A percentile compares a stretch with the other conserved stretches of the same genome.
Conservation (phyloP, 30 jellyfish, hydroid and myxozoan species). For the Aurelia aurita complex sp. Pacific region DNA sequence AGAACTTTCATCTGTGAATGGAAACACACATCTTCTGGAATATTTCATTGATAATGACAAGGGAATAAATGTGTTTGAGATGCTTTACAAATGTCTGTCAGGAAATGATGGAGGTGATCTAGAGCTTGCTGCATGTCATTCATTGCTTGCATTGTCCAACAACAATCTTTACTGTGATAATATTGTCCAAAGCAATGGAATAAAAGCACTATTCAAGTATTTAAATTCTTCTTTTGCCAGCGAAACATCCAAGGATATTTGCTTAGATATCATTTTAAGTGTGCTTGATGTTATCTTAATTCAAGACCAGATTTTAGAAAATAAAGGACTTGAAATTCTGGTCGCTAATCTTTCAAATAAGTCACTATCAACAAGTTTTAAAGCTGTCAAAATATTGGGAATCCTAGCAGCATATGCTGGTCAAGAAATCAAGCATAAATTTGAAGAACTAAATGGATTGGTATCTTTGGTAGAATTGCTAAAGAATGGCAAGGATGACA, state of each 20-base stretch:
- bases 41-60: slow-evolving; percentile 4
- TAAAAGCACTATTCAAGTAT: slow-evolving; percentile 3
- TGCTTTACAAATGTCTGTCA: slow-evolving; percentile 37
- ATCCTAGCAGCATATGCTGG: slow-evolving; percentile 53
- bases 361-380: slow-evolving; percentile 12
- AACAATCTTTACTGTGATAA: slow-evolving; percentile 27
- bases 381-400: slow-evolving; percentile 31
- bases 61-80: slow-evolving; percentile 21
- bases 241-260: slow-evolving; percentile 25
- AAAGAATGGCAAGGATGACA: slow-evolving; percentile 6
- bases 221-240: slow-evolving; percentile 40
- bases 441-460: slow-evolving; percentile 50
- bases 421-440: slow-evolving; percentile 26
- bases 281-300: background rate
- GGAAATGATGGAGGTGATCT: slow-evolving; percentile 32
- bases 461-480: slow-evolving; percentile 21
- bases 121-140: slow-evolving; percentile 47
- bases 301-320: slow-evolving; percentile 7
- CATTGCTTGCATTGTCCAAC: slow-evolving; percentile 21
- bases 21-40: slow-evolving; percentile 39
- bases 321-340: slow-evolving; percentile 27
- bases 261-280: slow-evolving; percentile 32
- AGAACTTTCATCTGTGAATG: slow-evolving; percentile 44
- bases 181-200: slow-evolving; percentile 40
- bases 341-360: background rate